These are phyloP conservation scores for Syngnathus rostellatus DNA, from an alignment of 2,797 vertebrate genomes.

Conservation along the genomic window DNA sequence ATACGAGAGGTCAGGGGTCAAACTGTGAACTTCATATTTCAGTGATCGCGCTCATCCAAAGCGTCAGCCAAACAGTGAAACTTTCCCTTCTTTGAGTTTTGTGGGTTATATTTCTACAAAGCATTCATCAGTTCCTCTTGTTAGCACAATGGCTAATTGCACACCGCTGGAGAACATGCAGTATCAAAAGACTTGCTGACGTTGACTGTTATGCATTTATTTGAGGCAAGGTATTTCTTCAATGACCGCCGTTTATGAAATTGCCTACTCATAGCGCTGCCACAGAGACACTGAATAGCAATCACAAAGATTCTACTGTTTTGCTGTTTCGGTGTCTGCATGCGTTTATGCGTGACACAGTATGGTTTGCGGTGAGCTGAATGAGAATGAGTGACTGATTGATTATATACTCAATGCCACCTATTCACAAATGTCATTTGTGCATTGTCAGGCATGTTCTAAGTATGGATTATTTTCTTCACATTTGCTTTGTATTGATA, in stretches of 20 bases:
- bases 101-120: slow-evolving; percentile 38
- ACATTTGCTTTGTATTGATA: neutral
- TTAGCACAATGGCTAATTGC: slow-evolving; percentile 50
- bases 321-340: slow-evolving; percentile 45
- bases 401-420: slow-evolving; percentile 34
- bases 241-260: neutral
- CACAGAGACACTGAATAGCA: slow-evolving; percentile 42
- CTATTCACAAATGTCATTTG: slow-evolving; percentile 20
- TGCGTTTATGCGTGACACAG: slow-evolving; percentile 19
- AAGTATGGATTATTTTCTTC: slow-evolving; percentile 9
- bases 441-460: slow-evolving; percentile 11
- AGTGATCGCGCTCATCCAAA: neutral
- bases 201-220: slow-evolving; percentile 34
- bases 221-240: neutral
- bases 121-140: slow-evolving; percentile 45
- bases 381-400: slow-evolving; percentile 43
- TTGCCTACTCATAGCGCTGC: slow-evolving; percentile 47
- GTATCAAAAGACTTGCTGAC: slow-evolving; percentile 47
- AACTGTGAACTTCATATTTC: neutral
- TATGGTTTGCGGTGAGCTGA: slow-evolving; percentile 21
- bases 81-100: slow-evolving; percentile 17
- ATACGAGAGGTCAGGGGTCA: neutral
- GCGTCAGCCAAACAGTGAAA: slow-evolving; percentile 11
- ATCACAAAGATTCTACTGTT: slow-evolving; percentile 61
- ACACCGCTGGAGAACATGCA: slow-evolving; percentile 44